Conservation (phyloP, 2,113 vertebrate genomes). For the Xiphorhynchus elegans region DNA sequence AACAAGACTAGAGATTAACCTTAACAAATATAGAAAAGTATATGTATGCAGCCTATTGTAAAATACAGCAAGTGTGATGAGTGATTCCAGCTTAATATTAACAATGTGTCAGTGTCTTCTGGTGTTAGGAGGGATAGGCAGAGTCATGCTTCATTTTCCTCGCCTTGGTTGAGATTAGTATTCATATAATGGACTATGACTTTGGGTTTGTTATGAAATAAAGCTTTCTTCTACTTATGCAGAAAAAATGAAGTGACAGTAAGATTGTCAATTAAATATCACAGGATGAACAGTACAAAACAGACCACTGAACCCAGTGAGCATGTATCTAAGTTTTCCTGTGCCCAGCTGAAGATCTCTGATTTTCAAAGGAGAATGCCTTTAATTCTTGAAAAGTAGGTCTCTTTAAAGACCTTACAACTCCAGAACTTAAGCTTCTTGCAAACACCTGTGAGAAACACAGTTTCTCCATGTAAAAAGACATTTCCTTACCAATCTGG, state of each 20-base stretch:
- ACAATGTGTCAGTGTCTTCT: background rate
- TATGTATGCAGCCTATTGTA: background rate
- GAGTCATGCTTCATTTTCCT: background rate
- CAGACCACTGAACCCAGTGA: background rate
- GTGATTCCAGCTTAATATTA: background rate
- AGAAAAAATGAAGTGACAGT: background rate
- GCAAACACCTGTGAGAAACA: background rate
- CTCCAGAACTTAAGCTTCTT: background rate
- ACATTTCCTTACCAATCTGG: background rate
- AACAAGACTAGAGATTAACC: conserved; percentile 52
- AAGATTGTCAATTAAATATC: background rate
- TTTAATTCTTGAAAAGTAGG: background rate
- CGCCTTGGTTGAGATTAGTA: background rate
- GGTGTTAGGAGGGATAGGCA: background rate
- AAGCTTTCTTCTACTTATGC: background rate
- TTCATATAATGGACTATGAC: background rate
- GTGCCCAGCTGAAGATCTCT: background rate
- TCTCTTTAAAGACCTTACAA: background rate
- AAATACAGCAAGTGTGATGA: background rate
- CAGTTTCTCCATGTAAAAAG: background rate
- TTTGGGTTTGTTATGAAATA: background rate
- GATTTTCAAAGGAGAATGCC: background rate
- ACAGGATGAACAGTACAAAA: background rate
- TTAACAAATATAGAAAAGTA: background rate
- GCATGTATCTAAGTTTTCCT: background rate